These are phyloP conservation scores for Tetheella fluctuosa DNA, from an alignment of 2,888 invertebrate species.

Conservation along the genomic window DNA sequence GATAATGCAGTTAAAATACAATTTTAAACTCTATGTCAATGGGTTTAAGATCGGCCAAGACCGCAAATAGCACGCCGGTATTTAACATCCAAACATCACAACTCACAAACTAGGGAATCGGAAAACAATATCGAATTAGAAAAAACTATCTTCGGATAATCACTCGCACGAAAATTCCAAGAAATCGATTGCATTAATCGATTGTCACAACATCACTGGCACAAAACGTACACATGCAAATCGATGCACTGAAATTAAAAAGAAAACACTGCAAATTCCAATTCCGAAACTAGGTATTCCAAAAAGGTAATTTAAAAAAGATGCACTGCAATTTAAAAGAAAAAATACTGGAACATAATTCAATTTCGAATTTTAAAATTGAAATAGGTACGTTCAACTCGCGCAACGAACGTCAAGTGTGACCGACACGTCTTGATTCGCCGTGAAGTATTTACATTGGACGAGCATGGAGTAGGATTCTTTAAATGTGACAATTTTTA, in stretches of 20 bases:
- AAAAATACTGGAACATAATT: neutral
- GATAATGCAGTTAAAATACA: neutral
- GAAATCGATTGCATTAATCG: neutral
- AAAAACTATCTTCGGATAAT: neutral
- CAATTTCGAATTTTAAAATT: constrained; percentile 4
- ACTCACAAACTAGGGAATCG: neutral
- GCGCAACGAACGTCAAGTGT: constrained; percentile 26
- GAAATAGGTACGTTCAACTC: constrained; percentile 30
- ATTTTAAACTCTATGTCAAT: neutral
- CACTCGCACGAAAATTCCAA: neutral
- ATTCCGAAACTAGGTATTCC: neutral
- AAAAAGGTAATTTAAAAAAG: neutral
- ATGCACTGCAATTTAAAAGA: neutral
- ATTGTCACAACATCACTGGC: neutral
- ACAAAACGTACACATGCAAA: neutral
- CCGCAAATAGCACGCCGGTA: neutral
- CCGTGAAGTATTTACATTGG: constrained; percentile 10
- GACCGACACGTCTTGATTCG: constrained; percentile 19
- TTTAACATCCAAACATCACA: neutral
- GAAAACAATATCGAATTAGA: neutral
- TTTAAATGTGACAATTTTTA: neutral
- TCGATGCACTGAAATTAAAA: neutral
- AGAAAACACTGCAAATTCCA: constrained; percentile 3
- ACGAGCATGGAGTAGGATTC: constrained; percentile 9
- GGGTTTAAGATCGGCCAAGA: neutral